These are phyloP conservation scores for Oppia nitens DNA, from an alignment of 1,140 invertebrate genomes.

Conservation along the genomic window DNA sequence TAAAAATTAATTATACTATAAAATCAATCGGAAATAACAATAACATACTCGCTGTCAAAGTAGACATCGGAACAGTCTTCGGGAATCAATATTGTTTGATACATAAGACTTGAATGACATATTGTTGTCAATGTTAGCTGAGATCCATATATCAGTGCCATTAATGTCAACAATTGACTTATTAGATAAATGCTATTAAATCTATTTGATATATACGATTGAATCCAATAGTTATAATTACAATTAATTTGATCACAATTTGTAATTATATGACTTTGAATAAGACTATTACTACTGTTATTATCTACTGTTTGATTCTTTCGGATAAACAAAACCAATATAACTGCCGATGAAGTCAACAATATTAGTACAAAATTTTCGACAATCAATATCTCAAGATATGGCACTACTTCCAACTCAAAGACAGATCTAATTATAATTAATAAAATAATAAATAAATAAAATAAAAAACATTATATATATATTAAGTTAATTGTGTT, in stretches of 20 bases:
- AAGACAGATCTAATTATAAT: constrained; percentile 14
- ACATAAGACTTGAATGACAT: constrained; percentile 4
- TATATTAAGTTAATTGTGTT: constrained; percentile 7
- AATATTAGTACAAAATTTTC: constrained; percentile 17
- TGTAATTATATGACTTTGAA: too few species aligned
- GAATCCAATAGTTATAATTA: constrained; percentile 3
- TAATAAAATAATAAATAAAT: too few species aligned
- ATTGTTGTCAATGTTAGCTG: constrained; percentile 11
- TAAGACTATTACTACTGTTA: too few species aligned
- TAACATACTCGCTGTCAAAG: constrained; percentile 9
- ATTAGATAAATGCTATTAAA: background rate
- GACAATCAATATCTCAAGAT: constrained; percentile 17
- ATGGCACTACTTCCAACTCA: constrained; percentile 18
- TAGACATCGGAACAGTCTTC: constrained; percentile 16
- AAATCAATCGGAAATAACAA: constrained; percentile 32
- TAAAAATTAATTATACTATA: too few species aligned
- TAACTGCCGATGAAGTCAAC: background rate
- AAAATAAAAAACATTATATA: too few species aligned
- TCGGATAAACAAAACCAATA: background rate
- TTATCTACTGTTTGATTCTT: background rate
- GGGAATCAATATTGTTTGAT: constrained; percentile 1
- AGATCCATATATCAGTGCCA: constrained; percentile 6
- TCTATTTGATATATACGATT: background rate
- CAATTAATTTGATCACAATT: background rate
- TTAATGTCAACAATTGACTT: background rate